phyloP scores from a whole-genome alignment of 2,888 invertebrate species.

The Campopleginae sp. region DNA sequence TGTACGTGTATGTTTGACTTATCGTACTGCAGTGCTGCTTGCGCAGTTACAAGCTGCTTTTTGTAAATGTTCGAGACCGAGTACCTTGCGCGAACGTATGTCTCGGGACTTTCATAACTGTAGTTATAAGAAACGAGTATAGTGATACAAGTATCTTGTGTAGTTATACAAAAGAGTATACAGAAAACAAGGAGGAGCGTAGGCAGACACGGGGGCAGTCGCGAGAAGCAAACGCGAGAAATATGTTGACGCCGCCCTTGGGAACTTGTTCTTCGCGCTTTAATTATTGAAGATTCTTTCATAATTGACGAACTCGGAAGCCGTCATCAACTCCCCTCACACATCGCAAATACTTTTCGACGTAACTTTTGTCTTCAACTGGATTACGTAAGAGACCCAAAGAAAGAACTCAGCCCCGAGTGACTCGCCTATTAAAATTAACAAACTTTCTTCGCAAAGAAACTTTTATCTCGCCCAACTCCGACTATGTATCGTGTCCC shows the following conservation, averaged over 20 bases:
- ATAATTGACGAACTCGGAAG: constrained; percentile 81
- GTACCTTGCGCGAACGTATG: background rate
- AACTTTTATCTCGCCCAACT: constrained; percentile 64
- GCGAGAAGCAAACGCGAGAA: constrained; percentile 82
- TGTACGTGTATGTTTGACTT: background rate
- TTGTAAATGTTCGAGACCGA: background rate
- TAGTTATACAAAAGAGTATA: constrained; percentile 19
- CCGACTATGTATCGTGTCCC: constrained; percentile 49
- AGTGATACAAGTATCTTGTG: background rate
- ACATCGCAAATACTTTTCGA: constrained; percentile 66
- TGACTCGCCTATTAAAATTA: constrained; percentile 70
- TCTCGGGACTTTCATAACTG: constrained; percentile 14
- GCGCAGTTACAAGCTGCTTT: background rate
- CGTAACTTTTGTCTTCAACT: constrained; percentile 53
- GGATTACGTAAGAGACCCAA: constrained; percentile 22
- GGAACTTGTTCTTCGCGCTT: constrained; percentile 77
- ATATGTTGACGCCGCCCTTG: constrained; percentile 81
- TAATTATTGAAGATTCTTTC: constrained; percentile 79
- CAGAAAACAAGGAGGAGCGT: constrained; percentile 5
- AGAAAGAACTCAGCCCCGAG: constrained; percentile 49
- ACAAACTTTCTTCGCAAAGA: constrained; percentile 61
- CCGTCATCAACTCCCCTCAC: constrained; percentile 49
- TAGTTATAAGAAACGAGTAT: constrained; percentile 7
- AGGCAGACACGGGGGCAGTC: constrained; percentile 57
- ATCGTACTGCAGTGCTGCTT: background rate